Base-by-base conservation (phyloP, 2,113 vertebrate species). In the Copsychus sechellarum region DNA sequence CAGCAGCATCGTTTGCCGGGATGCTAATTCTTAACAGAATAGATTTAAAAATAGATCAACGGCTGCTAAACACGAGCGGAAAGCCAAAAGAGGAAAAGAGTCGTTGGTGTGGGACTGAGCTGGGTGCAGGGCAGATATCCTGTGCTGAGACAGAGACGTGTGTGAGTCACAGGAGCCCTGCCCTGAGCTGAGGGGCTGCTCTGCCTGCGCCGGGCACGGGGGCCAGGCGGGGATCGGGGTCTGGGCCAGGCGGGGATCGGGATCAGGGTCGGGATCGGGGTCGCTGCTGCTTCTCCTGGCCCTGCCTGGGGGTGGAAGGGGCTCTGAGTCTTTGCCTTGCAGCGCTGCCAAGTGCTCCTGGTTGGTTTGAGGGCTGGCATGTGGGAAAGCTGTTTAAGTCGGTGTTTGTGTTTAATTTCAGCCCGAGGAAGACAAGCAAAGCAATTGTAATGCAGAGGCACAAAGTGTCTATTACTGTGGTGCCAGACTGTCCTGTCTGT, bases 31-130 rank as follows among this genome's bases (percentile, higher is more conserved):
- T 78, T 54, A 88, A 81, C 93, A 90, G 96, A 70, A 94, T 80
- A 14, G 90, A 5, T 70, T 76, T 91, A 93, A 95, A 96, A 95
- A 95, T 94, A 96, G 95, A 72, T 34, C 93, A 40, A 23, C 47
- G 58, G 28, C 93, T n/a, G 74, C 5, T 42, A 26, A 60, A 60
- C 86, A 62, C 67, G 4, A 85, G 45, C 70, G 58, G 93, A 50
- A 95, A 95, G 62, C 81, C 92, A 60, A 69, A n/a, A 77, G 93
- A 88, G 86, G 91, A 79, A 70, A 40, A 8, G 26, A 36, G 73
- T 8, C 38, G 19, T 33, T 50, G 48, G 3, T 36, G 47, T 15
- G 2, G 64, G 85, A 5, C 21, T 1, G 40, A 43, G 88, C 90
- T 5, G 90, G 43, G 9, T 2, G 88, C 12, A 20, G 56, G 67